Evolutionary conservation across 2,113 vertebrate species (phyloP).

Genomic region (Sinocyclocheilus anophthalmus): DNA sequence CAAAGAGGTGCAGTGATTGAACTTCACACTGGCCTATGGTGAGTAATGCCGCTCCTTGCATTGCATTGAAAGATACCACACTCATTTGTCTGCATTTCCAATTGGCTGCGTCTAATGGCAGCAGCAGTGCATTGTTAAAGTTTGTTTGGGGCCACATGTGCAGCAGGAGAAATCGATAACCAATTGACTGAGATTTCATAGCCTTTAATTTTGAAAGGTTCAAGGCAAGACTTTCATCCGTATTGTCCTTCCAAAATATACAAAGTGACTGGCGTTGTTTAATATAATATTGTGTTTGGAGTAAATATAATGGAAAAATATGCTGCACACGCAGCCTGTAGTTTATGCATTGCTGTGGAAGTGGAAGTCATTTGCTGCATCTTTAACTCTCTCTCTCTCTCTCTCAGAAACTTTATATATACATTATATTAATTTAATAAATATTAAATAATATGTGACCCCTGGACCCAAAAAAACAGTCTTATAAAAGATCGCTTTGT

Average conservation of each 20-base stretch:
- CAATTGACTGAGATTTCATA: constrained; percentile 63
- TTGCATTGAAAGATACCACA: constrained; percentile 58
- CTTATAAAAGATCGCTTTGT: no score
- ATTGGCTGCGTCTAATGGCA: constrained; percentile 57
- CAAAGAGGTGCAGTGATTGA: constrained; percentile 43
- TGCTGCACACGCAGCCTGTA: not conserved
- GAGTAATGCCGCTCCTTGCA: constrained; percentile 58
- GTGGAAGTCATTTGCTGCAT: not conserved
- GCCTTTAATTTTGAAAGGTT: constrained; percentile 54
- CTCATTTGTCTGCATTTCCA: constrained; percentile 64
- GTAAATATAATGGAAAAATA: constrained; percentile 6
- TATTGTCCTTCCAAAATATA: constrained; percentile 37
- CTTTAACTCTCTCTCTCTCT: constrained; percentile 34
- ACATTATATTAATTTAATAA: no score
- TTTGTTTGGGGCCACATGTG: constrained; percentile 53
- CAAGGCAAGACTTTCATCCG: constrained; percentile 48
- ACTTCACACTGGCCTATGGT: constrained; percentile 49
- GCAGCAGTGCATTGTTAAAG: constrained; percentile 51
- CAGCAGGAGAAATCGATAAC: constrained; percentile 63
- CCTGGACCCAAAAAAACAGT: no score
- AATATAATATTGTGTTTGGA: not conserved
- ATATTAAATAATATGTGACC: no score
- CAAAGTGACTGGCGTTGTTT: constrained; percentile 14
- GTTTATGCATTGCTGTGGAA: not conserved
- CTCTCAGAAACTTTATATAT: not conserved